Conservation (phyloP, 2,888 invertebrate species). For the Eretmocerus hayati region DNA sequence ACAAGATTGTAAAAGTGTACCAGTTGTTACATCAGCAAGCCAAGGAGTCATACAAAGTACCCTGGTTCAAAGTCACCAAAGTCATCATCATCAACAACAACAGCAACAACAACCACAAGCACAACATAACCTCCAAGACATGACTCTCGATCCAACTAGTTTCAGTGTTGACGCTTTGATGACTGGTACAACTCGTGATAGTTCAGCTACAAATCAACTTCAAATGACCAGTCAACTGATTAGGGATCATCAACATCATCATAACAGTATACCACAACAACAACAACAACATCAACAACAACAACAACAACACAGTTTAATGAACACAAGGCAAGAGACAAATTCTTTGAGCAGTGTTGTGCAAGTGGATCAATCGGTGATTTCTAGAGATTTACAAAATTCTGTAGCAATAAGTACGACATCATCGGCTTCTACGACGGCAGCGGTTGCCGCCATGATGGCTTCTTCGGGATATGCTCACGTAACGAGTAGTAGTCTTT, state of each 20-base stretch:
- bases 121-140: constrained; percentile 31
- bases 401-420: constrained; percentile 33
- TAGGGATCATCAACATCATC: background rate
- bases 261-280: constrained; percentile 23
- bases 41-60: background rate
- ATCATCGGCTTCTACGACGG: constrained; percentile 35
- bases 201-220: constrained; percentile 8
- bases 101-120: constrained; percentile 18
- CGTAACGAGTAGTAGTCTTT: constrained; percentile 30
- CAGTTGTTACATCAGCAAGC: too few species aligned
- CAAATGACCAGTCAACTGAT: constrained; percentile 4
- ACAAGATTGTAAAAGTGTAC: too few species aligned
- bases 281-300: constrained; percentile 29
- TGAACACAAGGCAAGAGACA: constrained; percentile 29
- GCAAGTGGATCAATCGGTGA: constrained; percentile 25
- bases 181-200: constrained; percentile 44
- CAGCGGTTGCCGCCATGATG: constrained; percentile 37
- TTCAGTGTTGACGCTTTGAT: constrained; percentile 60
- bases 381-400: background rate
- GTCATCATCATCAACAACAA: constrained; percentile 31
- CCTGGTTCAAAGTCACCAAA: constrained; percentile 34
- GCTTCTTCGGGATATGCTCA: constrained; percentile 38
- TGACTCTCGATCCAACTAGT: constrained; percentile 45
- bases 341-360: constrained; percentile 31
- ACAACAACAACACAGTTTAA: constrained; percentile 33